Evolutionary conservation across 2,113 vertebrate genomes (phyloP).

Genomic region (Tinamus guttatus): DNA sequence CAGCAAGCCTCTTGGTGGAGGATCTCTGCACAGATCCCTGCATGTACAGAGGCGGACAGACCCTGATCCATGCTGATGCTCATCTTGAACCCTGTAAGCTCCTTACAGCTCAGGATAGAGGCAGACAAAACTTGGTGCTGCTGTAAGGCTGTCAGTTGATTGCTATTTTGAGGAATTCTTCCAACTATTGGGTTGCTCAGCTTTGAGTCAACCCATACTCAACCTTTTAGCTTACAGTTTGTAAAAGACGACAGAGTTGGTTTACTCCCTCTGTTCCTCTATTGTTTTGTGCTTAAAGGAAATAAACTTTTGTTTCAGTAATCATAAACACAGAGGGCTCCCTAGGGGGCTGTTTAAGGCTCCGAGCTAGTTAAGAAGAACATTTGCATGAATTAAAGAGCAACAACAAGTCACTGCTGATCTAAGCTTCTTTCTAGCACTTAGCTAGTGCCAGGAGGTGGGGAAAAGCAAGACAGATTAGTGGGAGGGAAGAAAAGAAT

Average conservation of each 20-base stretch:
- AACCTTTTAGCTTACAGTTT: slow-evolving; percentile 15
- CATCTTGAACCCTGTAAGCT: not conserved
- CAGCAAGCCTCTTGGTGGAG: not conserved
- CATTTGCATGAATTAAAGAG: slow-evolving; percentile 71
- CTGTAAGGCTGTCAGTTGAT: not conserved
- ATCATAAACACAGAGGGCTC: slow-evolving; percentile 61
- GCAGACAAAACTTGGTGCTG: not conserved
- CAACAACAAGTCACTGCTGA: slow-evolving; percentile 49
- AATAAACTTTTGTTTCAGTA: slow-evolving; percentile 66
- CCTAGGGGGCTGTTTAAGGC: slow-evolving; percentile 51
- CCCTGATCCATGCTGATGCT: not conserved
- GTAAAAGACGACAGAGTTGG: not conserved
- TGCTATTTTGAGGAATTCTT: not conserved
- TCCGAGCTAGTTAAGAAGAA: slow-evolving; percentile 67
- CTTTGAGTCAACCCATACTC: not conserved
- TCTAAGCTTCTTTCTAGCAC: slow-evolving; percentile 5
- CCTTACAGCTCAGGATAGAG: not conserved
- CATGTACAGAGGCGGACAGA: fast-evolving
- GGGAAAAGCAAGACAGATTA: not conserved
- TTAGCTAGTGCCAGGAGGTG: slow-evolving; percentile 5
- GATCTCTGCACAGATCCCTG: not conserved
- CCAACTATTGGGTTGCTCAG: not conserved
- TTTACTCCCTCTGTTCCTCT: not conserved
- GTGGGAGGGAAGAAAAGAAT: not conserved
- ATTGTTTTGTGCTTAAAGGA: slow-evolving; percentile 28